These are phyloP conservation scores for Drosophila niveifrons DNA, from an alignment of 2,888 invertebrate genomes.

Conservation along the genomic window DNA sequence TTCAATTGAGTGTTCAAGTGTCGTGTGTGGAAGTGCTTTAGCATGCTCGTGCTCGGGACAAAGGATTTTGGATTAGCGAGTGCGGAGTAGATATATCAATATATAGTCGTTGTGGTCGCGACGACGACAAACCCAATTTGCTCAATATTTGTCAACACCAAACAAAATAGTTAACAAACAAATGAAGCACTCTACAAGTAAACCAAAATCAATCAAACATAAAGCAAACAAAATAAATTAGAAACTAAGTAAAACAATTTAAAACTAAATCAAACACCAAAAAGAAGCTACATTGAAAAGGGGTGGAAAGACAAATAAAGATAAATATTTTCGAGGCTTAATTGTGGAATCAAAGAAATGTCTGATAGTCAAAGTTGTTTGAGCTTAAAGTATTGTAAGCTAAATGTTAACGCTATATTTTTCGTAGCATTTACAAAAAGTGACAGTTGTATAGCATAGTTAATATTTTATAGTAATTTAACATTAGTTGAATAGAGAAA, in stretches of 20 bases:
- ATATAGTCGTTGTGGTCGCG: constrained; percentile 31
- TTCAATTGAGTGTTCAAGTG: constrained; percentile 4
- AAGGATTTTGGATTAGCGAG: constrained; percentile 35
- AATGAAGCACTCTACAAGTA: constrained; percentile 20
- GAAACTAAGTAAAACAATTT: constrained; percentile 5
- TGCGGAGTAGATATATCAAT: constrained; percentile 27
- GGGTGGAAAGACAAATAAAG: constrained; percentile 1
- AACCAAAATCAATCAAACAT: constrained; percentile 24
- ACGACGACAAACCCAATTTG: constrained; percentile 63
- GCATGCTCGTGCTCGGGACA: constrained; percentile 53
- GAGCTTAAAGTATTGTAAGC: not conserved
- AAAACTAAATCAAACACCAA: constrained; percentile 36
- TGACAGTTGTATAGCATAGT: no score
- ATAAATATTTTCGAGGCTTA: not conserved
- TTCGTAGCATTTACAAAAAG: not conserved
- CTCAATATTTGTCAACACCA: constrained; percentile 71
- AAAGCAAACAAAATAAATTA: constrained; percentile 22
- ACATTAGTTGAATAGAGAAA: no score
- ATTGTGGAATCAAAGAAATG: constrained; percentile 8
- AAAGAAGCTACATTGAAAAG: constrained; percentile 21
- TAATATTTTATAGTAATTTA: no score
- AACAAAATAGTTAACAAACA: constrained; percentile 35
- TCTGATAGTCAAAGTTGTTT: not conserved
- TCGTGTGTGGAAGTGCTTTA: not conserved
- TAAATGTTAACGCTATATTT: not conserved